Evolutionary conservation across 2,888 invertebrate genomes (phyloP).

Genomic region (Drosophila melanocephala): DNA sequence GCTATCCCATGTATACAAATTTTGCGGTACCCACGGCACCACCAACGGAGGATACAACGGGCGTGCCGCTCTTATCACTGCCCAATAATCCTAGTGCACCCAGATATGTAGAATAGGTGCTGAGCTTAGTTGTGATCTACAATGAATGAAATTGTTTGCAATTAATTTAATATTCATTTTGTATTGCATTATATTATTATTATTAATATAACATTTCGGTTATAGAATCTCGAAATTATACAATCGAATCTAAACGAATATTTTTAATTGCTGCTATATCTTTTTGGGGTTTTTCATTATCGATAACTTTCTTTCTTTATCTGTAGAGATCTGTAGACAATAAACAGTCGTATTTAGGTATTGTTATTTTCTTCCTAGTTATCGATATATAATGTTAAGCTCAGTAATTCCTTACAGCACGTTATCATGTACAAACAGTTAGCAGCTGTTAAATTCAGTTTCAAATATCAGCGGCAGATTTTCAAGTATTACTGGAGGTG

Average conservation of each 20-base stretch:
- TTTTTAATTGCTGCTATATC: neutral
- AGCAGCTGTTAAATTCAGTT: neutral
- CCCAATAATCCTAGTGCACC: conserved; percentile 47
- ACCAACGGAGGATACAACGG: conserved; percentile 22
- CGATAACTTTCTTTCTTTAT: neutral
- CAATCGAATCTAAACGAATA: neutral
- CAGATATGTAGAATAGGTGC: neutral
- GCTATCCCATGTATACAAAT: conserved; percentile 78
- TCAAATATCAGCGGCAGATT: neutral
- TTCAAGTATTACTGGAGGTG: neutral
- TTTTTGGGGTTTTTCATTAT: neutral
- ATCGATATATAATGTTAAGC: neutral
- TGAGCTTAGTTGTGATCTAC: neutral
- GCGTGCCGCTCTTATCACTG: conserved; percentile 23
- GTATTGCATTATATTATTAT: neutral
- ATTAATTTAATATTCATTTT: neutral
- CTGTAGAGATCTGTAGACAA: neutral
- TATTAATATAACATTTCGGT: neutral
- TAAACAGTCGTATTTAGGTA: neutral
- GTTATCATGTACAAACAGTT: neutral
- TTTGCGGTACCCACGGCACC: conserved; percentile 67
- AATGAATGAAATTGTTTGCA: neutral
- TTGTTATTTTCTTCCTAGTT: neutral
- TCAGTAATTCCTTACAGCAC: neutral
- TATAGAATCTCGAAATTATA: neutral